These are phyloP conservation scores for Nudaria mundana DNA, from an alignment of 2,888 invertebrate species.

Conservation along the genomic window DNA sequence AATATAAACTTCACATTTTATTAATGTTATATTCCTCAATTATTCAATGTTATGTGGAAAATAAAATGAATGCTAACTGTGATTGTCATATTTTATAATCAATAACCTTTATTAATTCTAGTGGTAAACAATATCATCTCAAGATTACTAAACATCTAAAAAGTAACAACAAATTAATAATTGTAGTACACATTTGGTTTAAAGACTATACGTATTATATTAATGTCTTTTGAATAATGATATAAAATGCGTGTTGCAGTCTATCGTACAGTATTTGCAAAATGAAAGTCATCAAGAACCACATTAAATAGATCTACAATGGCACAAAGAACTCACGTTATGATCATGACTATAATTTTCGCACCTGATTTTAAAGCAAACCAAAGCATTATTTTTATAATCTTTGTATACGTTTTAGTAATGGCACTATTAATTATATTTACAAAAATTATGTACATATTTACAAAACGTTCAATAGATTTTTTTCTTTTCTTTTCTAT, in stretches of 20 bases:
- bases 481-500: slow-evolving; percentile 33
- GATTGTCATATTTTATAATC: slow-evolving; percentile 42
- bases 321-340: slow-evolving; percentile 73
- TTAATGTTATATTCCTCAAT: slow-evolving; percentile 63
- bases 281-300: slow-evolving; percentile 34
- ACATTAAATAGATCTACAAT: slow-evolving; percentile 44
- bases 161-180: slow-evolving; percentile 58
- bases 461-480: slow-evolving; percentile 16
- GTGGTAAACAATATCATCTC: slow-evolving; percentile 44
- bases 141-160: slow-evolving; percentile 55
- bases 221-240: slow-evolving; percentile 67
- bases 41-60: slow-evolving; percentile 66
- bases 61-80: slow-evolving; percentile 57
- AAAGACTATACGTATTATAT: slow-evolving; percentile 49
- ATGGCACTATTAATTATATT: slow-evolving; percentile 57
- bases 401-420: slow-evolving; percentile 39
- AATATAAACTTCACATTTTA: slow-evolving; percentile 47
- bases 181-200: slow-evolving; percentile 67
- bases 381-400: slow-evolving; percentile 57
- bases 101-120: slow-evolving; percentile 54
- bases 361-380: slow-evolving; percentile 60
- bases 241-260: slow-evolving; percentile 56
- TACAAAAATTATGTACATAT: slow-evolving; percentile 32
- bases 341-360: slow-evolving; percentile 35
- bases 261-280: slow-evolving; percentile 36